Evolutionary conservation across 1,140 invertebrate genomes (phyloP).

Genomic region (Drosophila ironensis): DNA sequence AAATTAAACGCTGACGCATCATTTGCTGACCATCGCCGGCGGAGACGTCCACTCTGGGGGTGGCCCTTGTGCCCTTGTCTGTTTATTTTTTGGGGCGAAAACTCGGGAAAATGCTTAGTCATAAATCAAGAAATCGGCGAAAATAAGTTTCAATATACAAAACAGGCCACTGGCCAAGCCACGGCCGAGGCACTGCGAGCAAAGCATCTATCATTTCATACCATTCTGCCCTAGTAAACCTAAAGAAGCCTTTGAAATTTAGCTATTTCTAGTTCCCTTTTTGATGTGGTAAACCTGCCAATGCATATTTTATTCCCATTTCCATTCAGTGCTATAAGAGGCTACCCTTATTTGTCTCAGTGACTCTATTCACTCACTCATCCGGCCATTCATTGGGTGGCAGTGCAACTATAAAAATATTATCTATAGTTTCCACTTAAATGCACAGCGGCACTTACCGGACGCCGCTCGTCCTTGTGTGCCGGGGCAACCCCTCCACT

Average conservation of each 20-base stretch:
- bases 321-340: too few species aligned
- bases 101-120: constrained; percentile 57
- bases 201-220: too few species aligned
- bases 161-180: constrained; percentile 32
- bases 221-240: too few species aligned
- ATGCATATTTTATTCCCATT: too few species aligned
- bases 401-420: constrained; percentile 73
- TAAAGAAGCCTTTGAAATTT: too few species aligned
- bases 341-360: not conserved
- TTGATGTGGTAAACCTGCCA: too few species aligned
- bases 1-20: constrained; percentile 70
- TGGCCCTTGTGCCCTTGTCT: too few species aligned
- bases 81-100: not conserved
- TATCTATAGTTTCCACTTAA: constrained; percentile 81
- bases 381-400: constrained; percentile 35
- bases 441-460: constrained; percentile 76
- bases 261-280: too few species aligned
- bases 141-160: constrained; percentile 76
- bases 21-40: constrained; percentile 62
- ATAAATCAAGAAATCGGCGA: constrained; percentile 70
- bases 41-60: not conserved
- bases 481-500: too few species aligned
- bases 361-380: constrained; percentile 31
- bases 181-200: constrained; percentile 1
- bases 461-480: constrained; percentile 50